Evolutionary conservation across 2,797 vertebrate species (phyloP).

Genomic region (Neomorphus geoffroyi): DNA sequence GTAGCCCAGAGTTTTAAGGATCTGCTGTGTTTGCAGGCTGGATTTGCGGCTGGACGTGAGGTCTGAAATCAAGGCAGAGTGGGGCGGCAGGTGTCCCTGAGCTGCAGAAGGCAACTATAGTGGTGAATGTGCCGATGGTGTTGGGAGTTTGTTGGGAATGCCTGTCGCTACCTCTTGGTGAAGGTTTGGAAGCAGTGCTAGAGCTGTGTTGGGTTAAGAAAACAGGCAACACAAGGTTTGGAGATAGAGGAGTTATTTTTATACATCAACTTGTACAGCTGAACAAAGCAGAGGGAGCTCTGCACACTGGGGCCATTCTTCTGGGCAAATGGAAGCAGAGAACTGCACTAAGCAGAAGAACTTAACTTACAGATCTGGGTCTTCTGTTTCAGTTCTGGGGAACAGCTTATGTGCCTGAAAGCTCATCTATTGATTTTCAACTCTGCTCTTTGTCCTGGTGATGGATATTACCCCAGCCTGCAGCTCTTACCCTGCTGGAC

Average conservation of each 20-base stretch:
- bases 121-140: neutral
- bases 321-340: neutral
- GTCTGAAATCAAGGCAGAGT: neutral
- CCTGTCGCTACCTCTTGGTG: neutral
- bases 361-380: neutral
- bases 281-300: neutral
- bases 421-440: neutral
- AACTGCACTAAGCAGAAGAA: neutral
- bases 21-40: neutral
- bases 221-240: neutral
- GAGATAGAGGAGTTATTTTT: neutral
- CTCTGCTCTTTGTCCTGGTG: neutral
- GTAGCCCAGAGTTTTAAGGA: neutral
- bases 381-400: neutral
- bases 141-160: neutral
- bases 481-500: neutral
- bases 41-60: neutral
- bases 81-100: neutral
- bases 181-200: neutral
- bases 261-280: neutral
- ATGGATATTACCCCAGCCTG: neutral
- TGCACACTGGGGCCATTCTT: neutral
- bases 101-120: neutral
- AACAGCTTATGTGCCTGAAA: neutral
- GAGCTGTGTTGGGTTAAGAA: neutral